Evolutionary conservation across 2,888 invertebrate species (phyloP).

Genomic region (Mantis religiosa): DNA sequence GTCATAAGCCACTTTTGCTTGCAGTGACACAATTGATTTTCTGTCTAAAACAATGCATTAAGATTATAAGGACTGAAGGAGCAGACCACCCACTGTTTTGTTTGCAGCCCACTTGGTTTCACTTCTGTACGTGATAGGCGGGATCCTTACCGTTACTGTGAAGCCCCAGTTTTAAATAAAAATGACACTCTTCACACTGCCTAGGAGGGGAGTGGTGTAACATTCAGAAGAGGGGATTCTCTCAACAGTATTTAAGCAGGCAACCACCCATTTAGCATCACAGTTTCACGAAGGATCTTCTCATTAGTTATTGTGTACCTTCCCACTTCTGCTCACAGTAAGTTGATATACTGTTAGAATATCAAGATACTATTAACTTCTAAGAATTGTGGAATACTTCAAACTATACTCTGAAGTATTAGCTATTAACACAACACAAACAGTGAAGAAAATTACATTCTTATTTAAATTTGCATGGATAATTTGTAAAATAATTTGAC

Average conservation of each 20-base stretch:
- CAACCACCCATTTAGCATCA: not conserved
- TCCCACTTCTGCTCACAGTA: not conserved
- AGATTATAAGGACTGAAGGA: not conserved
- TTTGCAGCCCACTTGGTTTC: not conserved
- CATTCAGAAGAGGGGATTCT: not conserved
- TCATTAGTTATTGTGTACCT: not conserved
- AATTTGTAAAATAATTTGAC: too few relatives aligned
- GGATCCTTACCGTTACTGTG: not conserved
- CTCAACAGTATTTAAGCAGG: not conserved
- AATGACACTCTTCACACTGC: not conserved
- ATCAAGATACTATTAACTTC: too few relatives aligned
- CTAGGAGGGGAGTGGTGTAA: not conserved
- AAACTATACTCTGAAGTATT: too few relatives aligned
- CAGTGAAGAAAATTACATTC: too few relatives aligned
- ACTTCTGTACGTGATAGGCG: not conserved
- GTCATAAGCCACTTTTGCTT: not conserved
- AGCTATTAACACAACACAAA: too few relatives aligned
- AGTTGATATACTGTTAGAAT: too few relatives aligned
- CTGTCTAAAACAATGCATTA: constrained; percentile 1
- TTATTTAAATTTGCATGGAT: too few relatives aligned
- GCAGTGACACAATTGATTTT: constrained; percentile 1
- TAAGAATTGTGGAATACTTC: too few relatives aligned
- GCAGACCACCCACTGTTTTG: not conserved
- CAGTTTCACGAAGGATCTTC: not conserved
- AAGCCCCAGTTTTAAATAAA: not conserved